Base-by-base conservation (phyloP, 1,140 invertebrate genomes). In the Penaeus chinensis region DNA sequence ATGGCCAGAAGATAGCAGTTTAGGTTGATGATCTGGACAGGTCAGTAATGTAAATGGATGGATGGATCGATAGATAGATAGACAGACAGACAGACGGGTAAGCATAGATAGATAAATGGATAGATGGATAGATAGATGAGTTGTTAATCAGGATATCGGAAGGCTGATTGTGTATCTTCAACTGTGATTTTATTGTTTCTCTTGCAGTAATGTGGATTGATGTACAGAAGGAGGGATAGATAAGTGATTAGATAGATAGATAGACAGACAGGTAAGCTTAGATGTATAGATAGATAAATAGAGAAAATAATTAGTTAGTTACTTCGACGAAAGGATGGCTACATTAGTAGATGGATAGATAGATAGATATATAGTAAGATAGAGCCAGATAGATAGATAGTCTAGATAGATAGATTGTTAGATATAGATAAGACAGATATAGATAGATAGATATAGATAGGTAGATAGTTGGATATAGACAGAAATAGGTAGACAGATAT, bases 51-150 rank as follows among this genome's bases (percentile, higher is more conserved):
- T 37, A 37, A 5, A 42, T 42, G 4, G 37, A 42, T 8, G 4
- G 37, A 42, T 42, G 1, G 4, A 42, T 42, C 1, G 37, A 42
- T 7, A 8, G 37, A 42, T 0, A 8, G 37, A 42, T 5, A 61
- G 20, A 61, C n/a, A 22, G 22, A 81, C 54, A 81, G 19, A 81
- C 54, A 81, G 42, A 62, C 54, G 54, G 19, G 54, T 60, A 81
- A 10, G 19, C 54, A 54, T 80, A 47, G 18, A 54, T 80, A 61
- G 37, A 54, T 32, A 32, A 2, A 63, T 63, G 20, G 24, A 82
- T 61, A 54, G n/a, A 47, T 37, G 18, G 32, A 80, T 47, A 80
- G 16, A 27, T 47, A 80, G 20, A 0, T 80, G 54, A 80, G 32
- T 13, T 32, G 42, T n/a, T 4, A 32, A 27, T 32, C 24, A 37